Percentiles rank a stretch among this genome's conserved stretches.
Evolutionary conservation across 2,888 invertebrate species (phyloP).

Genomic region (Drosophila gaucha): DNA sequence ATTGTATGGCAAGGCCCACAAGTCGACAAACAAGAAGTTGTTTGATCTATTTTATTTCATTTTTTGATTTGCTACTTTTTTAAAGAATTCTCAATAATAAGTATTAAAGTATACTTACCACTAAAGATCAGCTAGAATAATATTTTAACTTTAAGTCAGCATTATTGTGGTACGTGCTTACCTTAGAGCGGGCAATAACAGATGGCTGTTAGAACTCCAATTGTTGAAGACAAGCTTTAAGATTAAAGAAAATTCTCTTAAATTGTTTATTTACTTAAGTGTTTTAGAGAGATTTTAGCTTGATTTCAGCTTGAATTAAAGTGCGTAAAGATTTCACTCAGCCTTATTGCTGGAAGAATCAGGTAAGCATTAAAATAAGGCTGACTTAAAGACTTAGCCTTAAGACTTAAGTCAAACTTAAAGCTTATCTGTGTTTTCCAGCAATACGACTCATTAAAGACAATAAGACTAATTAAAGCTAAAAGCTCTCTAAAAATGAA

Average conservation of each 20-base stretch:
- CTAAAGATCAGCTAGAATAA: not conserved
- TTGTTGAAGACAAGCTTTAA: not conserved
- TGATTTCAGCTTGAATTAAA: too few relatives aligned
- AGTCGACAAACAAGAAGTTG: constrained; percentile 54
- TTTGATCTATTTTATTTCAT: constrained; percentile 27
- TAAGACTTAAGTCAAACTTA: too few relatives aligned
- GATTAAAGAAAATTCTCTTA: too few relatives aligned
- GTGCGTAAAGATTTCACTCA: not conserved
- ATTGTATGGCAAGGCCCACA: constrained; percentile 55
- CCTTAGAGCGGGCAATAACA: too few relatives aligned
- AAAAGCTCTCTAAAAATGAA: too few relatives aligned
- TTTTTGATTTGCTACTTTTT: not conserved
- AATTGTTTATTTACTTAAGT: too few relatives aligned
- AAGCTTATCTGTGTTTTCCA: too few relatives aligned
- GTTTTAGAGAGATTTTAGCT: not conserved
- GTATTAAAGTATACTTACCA: not conserved
- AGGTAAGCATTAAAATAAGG: not conserved
- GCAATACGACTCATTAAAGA: too few relatives aligned
- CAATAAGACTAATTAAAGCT: too few relatives aligned
- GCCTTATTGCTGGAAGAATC: not conserved
- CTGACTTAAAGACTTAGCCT: not conserved
- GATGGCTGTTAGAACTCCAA: not conserved
- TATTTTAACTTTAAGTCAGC: not conserved
- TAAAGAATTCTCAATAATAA: constrained; percentile 6
- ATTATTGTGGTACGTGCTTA: too few relatives aligned